Conservation (phyloP, 2,113 vertebrate genomes). For the Nipponia nippon region DNA sequence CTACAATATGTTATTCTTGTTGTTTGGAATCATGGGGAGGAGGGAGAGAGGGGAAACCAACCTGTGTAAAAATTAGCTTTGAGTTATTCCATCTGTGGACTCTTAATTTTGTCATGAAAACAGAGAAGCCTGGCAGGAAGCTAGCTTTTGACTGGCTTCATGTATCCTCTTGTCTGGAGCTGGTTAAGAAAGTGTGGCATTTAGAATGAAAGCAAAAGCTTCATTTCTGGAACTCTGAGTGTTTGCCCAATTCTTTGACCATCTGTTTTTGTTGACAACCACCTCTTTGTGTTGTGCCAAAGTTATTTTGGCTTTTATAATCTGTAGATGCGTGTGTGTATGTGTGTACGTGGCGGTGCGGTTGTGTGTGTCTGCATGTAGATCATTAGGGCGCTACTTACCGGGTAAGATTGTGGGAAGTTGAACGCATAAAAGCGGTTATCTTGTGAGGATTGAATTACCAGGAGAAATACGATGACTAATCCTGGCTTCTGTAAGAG, state of each 20-base stretch:
- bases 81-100: slow-evolving; percentile 83
- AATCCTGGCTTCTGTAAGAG: not conserved
- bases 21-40: slow-evolving; percentile 45
- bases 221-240: slow-evolving; percentile 78
- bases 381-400: not conserved
- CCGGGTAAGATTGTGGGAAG: not conserved
- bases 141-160: slow-evolving; percentile 76
- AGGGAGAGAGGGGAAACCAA: slow-evolving; percentile 72
- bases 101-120: slow-evolving; percentile 84
- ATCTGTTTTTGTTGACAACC: slow-evolving; percentile 84
- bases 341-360: slow-evolving; percentile 4
- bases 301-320: slow-evolving; percentile 81
- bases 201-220: slow-evolving; percentile 76
- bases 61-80: slow-evolving; percentile 81
- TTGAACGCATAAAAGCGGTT: not conserved
- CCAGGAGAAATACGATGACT: not conserved
- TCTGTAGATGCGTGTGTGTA: slow-evolving; percentile 64
- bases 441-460: not conserved
- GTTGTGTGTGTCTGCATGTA: not conserved
- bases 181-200: slow-evolving; percentile 79
- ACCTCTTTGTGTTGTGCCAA: slow-evolving; percentile 79
- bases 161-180: slow-evolving; percentile 81
- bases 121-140: slow-evolving; percentile 80
- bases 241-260: slow-evolving; percentile 84
- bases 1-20: slow-evolving; percentile 75